A percentile compares a stretch with the other conserved stretches of the same genome.
These are phyloP conservation scores for Mimachlamys varia DNA, from an alignment of 2,888 invertebrate genomes.

Conservation along the genomic window DNA sequence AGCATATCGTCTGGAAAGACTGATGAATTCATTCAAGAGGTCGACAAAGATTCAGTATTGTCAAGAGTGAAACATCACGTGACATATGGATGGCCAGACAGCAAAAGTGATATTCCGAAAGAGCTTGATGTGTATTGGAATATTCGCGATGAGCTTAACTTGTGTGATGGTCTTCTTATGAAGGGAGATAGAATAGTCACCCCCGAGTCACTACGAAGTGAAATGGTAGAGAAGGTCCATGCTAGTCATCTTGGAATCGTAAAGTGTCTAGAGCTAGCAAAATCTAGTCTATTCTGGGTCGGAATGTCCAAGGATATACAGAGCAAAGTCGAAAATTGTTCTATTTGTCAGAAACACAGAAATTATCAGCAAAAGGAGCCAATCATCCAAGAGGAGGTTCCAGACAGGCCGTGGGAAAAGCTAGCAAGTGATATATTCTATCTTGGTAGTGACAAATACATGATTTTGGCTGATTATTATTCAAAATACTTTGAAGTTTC, in stretches of 20 bases:
- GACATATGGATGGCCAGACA: not conserved
- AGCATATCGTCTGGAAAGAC: not conserved
- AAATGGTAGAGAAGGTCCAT: not conserved
- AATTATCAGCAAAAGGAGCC: not conserved
- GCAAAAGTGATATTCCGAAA: not conserved
- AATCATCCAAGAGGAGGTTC: not conserved
- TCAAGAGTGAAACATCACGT: not conserved
- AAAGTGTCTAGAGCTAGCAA: not conserved
- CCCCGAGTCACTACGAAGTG: not conserved
- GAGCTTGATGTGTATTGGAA: not conserved
- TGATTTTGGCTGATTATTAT: not conserved
- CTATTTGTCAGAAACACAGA: not conserved
- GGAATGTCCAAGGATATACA: not conserved
- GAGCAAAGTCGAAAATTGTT: not conserved
- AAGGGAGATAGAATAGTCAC: not conserved
- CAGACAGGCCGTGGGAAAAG: not conserved
- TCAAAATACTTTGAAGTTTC: not conserved
- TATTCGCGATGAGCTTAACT: not conserved
- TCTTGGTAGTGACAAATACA: not conserved
- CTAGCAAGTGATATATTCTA: conserved; percentile 11
- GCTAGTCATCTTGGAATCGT: not conserved
- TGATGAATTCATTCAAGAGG: too few species aligned
- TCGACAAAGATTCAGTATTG: not conserved
- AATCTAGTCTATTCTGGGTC: not conserved
- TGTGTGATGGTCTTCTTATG: not conserved